Evolutionary conservation across 1,140 invertebrate genomes (phyloP).

Genomic region (Tetramorium simillimum): DNA sequence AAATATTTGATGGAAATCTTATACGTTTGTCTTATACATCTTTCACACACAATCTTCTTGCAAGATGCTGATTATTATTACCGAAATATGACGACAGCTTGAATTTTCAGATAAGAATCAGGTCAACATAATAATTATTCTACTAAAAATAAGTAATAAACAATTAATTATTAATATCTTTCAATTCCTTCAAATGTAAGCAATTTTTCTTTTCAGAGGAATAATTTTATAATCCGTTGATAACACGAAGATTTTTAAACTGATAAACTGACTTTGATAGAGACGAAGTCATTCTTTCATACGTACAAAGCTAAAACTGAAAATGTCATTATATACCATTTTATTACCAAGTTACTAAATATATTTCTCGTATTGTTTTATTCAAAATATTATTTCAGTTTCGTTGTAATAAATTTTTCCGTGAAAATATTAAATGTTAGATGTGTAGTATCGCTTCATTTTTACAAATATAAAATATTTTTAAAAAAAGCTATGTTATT

Average conservation of each 20-base stretch:
- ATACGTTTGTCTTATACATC: not conserved
- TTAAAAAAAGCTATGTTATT: not conserved
- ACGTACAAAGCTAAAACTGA: not conserved
- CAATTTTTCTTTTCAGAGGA: not conserved
- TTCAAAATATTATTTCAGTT: not conserved
- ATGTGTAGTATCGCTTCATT: not conserved
- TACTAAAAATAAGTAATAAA: not conserved
- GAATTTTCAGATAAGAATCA: not conserved
- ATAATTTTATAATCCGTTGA: not conserved
- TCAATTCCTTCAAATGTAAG: not conserved
- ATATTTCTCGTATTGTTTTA: not conserved
- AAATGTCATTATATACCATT: not conserved
- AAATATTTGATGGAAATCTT: not conserved
- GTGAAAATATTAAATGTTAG: not conserved
- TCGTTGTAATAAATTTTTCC: not conserved
- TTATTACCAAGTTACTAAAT: not conserved
- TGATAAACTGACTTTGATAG: not conserved
- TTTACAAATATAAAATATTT: not conserved
- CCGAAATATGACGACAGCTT: not conserved
- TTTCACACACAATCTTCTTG: not conserved
- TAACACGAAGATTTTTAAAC: not conserved
- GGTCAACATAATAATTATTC: not conserved
- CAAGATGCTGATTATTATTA: not conserved
- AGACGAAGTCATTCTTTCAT: not conserved
- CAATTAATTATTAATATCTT: not conserved